A percentile compares a stretch with the other conserved stretches of the same genome.
Evolutionary conservation across 2,797 vertebrate species (phyloP).

Genomic region (Xyrichtys novacula): DNA sequence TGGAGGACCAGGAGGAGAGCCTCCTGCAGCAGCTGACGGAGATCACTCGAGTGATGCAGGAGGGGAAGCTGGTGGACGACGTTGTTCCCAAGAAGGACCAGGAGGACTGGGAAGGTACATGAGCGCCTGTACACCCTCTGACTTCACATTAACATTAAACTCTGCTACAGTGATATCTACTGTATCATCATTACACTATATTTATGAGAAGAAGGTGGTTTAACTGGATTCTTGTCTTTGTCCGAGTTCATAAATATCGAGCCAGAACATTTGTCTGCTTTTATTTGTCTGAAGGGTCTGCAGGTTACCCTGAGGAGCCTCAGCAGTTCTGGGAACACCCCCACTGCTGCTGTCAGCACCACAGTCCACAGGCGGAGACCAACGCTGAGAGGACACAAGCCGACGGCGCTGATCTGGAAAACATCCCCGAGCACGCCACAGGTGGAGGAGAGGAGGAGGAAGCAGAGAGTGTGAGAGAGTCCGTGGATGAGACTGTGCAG

Average conservation of each 20-base stretch:
- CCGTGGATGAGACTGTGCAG: conserved; percentile 22
- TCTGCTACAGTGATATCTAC: no score
- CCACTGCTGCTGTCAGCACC: conserved; percentile 82
- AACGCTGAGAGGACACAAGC: conserved; percentile 71
- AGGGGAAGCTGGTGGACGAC: conserved; percentile 89
- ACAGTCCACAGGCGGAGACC: conserved; percentile 81
- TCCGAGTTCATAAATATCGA: no score
- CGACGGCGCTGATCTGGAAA: conserved; percentile 57
- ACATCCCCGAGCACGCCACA: conserved; percentile 1
- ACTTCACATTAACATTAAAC: no score
- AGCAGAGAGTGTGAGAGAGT: conserved; percentile 1
- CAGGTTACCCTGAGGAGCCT: conserved; percentile 90
- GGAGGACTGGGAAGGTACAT: conserved; percentile 89
- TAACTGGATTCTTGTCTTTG: no score
- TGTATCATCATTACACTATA: no score
- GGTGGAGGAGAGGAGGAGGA: conserved; percentile 58
- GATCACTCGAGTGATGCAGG: conserved; percentile 94
- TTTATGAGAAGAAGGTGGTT: no score
- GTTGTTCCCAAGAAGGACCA: conserved; percentile 85
- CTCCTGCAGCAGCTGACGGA: conserved; percentile 93
- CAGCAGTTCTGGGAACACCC: conserved; percentile 84
- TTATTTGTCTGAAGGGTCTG: background rate
- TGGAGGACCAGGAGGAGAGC: conserved; percentile 90
- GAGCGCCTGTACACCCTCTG: background rate
- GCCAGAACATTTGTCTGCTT: no score